Base-by-base conservation (phyloP, 53 echinoderm and acorn worm species). In the Patiria pectinifera region DNA sequence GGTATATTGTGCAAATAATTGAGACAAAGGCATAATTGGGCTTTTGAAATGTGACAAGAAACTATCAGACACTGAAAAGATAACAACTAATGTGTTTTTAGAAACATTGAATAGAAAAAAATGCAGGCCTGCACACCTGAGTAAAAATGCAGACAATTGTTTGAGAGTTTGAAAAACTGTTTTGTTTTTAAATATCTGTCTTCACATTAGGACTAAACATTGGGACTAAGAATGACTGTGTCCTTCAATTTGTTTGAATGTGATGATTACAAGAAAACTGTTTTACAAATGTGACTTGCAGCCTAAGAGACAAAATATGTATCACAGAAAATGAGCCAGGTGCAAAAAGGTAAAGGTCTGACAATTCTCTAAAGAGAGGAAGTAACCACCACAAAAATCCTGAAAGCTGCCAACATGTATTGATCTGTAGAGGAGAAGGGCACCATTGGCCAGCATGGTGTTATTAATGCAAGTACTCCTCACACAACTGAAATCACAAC, bases 401-500 rank as follows among this genome's bases (percentile, higher is more conserved):
- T 2, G 16, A 48, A 83, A 59, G 14, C 59, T 26, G 3, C 62
- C 4, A 58, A 11, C 83, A 26, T 60, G 59, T n/a, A 59, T 59
- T 23, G 59, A 11, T 10, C 26, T 83, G 59, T 11, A 26, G 58
- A 76, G 72, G 86, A 48, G 71, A 86, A 48, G 16, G 44, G 46
- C 53, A 35, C 77, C 77, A 79, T 79, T 89, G 90, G 90, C 80
- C 14, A 45, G 13, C 19, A 59, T 66, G 60, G 18, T 47, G 81
- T 81, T 81, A 80, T 81, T 81, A 80, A 90, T 90, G 43, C 21
- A 90, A 90, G 81, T 46, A 22, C 90, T 80, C 24, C 48, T 21
- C 59, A 47, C 61, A 90, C 90, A 90, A 80, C 90, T 90, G 90
- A 80, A 90, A 90, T 90, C 90, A 90, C 90, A 90, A 90, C 80